Evolutionary conservation across 1,140 invertebrate genomes (phyloP).

Genomic region (Aphelenchoides avenae): DNA sequence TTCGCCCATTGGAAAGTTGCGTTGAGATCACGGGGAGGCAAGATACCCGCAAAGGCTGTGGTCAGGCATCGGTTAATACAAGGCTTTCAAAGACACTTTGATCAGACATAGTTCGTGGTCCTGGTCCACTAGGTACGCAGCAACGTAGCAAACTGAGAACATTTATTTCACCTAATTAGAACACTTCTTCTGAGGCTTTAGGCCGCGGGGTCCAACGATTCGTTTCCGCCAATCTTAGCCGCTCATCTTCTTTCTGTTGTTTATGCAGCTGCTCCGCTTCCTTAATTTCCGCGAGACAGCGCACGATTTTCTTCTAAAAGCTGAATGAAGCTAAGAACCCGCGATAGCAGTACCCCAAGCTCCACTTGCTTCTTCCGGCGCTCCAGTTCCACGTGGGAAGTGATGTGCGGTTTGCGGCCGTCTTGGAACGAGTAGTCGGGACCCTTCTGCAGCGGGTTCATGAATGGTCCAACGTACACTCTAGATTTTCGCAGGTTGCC

Average conservation of each 20-base stretch:
- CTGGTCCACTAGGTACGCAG: background rate
- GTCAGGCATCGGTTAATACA: too few species aligned
- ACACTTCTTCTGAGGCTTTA: constrained; percentile 23
- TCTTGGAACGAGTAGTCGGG: constrained; percentile 49
- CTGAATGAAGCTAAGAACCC: background rate
- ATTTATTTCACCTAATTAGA: constrained; percentile 10
- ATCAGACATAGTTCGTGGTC: background rate
- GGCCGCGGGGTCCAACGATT: constrained; percentile 9
- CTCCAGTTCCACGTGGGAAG: constrained; percentile 30
- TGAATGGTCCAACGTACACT: constrained; percentile 42
- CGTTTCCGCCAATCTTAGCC: background rate
- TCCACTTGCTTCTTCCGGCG: constrained; percentile 36
- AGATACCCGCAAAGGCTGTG: too few species aligned
- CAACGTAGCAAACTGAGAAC: constrained; percentile 2
- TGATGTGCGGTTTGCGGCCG: constrained; percentile 26
- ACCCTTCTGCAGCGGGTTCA: constrained; percentile 39
- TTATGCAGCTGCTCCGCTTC: constrained; percentile 34
- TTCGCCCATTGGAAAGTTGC: background rate
- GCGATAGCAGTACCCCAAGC: constrained; percentile 29
- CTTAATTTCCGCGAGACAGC: constrained; percentile 36
- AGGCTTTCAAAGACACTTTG: background rate
- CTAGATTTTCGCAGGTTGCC: constrained; percentile 12
- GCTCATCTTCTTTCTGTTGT: constrained; percentile 12
- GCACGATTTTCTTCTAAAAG: constrained; percentile 47
- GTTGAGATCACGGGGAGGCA: too few species aligned